Percentiles rank a stretch among this genome's conserved stretches.
Conservation (phyloP, 2,888 invertebrate genomes). For the Noctua janthe region DNA sequence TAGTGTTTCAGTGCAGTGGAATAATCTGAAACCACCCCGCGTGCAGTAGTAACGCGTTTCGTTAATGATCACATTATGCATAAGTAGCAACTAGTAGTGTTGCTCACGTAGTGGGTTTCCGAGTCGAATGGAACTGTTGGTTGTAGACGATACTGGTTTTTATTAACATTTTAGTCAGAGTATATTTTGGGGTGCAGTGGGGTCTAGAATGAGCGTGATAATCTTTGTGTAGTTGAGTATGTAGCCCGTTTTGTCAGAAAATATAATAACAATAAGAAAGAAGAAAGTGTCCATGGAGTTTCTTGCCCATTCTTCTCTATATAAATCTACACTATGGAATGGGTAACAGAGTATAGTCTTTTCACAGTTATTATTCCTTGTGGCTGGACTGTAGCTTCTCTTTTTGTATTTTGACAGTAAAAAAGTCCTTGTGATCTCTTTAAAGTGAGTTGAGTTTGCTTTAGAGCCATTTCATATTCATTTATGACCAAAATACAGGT, state of each 20-base stretch:
- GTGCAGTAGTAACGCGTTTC: slow-evolving; percentile 51
- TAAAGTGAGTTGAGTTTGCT: background rate
- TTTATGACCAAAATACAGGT: background rate
- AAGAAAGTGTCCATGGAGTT: background rate
- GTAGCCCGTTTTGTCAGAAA: background rate
- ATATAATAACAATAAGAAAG: background rate
- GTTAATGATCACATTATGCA: slow-evolving; percentile 56
- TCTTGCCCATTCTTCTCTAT: background rate
- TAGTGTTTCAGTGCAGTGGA: background rate
- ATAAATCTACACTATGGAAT: background rate
- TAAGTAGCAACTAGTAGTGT: slow-evolving; percentile 30
- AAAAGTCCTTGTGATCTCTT: background rate
- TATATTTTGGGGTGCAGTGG: background rate
- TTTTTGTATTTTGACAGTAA: background rate
- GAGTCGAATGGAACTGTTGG: slow-evolving; percentile 30
- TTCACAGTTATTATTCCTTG: background rate
- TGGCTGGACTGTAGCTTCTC: background rate
- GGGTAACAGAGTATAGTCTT: background rate
- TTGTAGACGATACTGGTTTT: slow-evolving; percentile 20
- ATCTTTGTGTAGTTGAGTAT: background rate
- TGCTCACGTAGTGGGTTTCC: slow-evolving; percentile 41
- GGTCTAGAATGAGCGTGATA: background rate
- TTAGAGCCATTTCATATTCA: background rate
- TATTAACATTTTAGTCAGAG: slow-evolving; percentile 20
- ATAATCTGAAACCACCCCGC: slow-evolving; percentile 49